Evolutionary conservation across 2,113 vertebrate genomes (phyloP).

Genomic region (Ornithorhynchus anatinus): DNA sequence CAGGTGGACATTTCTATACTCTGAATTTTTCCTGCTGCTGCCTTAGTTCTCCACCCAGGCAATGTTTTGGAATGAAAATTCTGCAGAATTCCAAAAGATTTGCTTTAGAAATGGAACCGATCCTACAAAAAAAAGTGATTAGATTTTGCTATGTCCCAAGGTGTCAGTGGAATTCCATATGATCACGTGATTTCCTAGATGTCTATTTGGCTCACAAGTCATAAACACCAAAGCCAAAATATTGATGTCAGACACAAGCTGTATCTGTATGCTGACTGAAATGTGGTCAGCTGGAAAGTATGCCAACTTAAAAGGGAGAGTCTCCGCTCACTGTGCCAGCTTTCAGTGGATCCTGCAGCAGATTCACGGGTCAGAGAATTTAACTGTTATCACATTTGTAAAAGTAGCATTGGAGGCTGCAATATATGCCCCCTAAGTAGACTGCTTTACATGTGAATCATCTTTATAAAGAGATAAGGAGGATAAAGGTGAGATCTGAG

Average conservation of each 20-base stretch:
- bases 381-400: too few species aligned
- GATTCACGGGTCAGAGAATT: too few species aligned
- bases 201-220: neutral
- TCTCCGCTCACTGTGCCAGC: neutral
- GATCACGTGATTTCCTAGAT: neutral
- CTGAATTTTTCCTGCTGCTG: too few species aligned
- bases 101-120: neutral
- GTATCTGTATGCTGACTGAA: neutral
- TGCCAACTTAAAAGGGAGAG: neutral
- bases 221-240: neutral
- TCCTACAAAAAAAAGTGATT: neutral
- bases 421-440: neutral
- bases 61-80: too few species aligned
- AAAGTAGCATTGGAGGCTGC: neutral
- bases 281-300: neutral
- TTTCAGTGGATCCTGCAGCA: neutral
- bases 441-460: neutral
- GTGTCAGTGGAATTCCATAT: neutral
- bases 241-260: neutral
- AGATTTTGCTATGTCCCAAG: neutral
- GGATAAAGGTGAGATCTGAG: neutral
- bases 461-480: constrained; percentile 15
- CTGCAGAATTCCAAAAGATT: neutral
- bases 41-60: too few species aligned
- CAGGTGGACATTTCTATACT: too few species aligned